Evolutionary conservation across 2,113 vertebrate species (phyloP).

Genomic region (Tretioscincus oriximinensis): DNA sequence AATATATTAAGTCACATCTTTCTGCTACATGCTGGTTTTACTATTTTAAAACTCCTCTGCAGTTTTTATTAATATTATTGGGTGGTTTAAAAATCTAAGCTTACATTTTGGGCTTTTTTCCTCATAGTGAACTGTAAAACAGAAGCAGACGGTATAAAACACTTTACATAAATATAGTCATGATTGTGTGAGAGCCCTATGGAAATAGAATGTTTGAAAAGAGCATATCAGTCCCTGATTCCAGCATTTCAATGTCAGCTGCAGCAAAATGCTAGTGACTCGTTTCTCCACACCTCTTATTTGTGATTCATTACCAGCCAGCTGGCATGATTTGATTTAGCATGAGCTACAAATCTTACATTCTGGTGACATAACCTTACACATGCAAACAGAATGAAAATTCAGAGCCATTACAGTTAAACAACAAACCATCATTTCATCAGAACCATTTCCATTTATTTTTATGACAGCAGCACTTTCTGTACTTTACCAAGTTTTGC

Average conservation of each 20-base stretch:
- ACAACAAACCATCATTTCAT: neutral
- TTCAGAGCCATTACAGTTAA: conserved; percentile 8
- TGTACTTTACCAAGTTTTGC: neutral
- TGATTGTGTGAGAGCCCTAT: neutral
- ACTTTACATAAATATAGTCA: neutral
- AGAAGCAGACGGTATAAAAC: no score
- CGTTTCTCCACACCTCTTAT: neutral
- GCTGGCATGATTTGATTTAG: conserved; percentile 12
- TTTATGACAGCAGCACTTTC: neutral
- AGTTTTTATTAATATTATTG: neutral
- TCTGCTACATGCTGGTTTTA: neutral
- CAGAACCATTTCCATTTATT: neutral
- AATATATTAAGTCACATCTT: neutral
- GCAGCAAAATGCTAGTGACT: neutral
- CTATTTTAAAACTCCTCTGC: neutral
- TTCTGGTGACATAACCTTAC: neutral
- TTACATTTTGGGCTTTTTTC: neutral
- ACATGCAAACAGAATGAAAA: conserved; percentile 7
- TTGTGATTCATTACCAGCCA: conserved; percentile 6
- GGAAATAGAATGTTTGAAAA: neutral
- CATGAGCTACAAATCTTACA: conserved; percentile 15
- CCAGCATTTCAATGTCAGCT: neutral
- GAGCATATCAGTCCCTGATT: neutral
- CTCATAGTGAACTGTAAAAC: no score
- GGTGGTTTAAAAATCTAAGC: neutral